phyloP scores from a whole-genome alignment of 2,113 vertebrate species.

The Hipposideros armiger region DNA sequence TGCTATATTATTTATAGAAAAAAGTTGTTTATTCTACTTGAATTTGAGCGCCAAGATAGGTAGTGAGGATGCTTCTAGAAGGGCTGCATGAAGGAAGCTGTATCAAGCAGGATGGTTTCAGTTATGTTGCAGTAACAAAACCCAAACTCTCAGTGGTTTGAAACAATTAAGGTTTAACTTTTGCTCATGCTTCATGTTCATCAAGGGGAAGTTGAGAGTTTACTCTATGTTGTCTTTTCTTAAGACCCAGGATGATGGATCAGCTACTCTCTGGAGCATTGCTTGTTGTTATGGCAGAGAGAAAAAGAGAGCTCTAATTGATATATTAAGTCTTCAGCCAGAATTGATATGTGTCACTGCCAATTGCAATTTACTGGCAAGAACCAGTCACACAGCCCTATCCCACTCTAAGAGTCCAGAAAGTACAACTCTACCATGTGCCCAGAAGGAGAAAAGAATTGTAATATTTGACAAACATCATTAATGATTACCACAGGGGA shows the following conservation, averaged over 20 bases:
- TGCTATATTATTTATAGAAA: constrained; percentile 12
- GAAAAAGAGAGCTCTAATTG: background rate
- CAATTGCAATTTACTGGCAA: background rate
- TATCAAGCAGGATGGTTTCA: background rate
- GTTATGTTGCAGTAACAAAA: background rate
- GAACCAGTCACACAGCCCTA: background rate
- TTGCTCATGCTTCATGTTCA: background rate
- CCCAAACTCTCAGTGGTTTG: too few species aligned
- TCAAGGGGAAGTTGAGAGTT: background rate
- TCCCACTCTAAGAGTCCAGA: background rate
- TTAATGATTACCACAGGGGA: background rate
- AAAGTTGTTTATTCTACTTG: background rate
- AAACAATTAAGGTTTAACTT: background rate
- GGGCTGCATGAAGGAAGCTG: background rate
- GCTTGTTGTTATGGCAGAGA: background rate
- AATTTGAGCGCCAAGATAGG: background rate
- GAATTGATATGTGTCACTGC: background rate
- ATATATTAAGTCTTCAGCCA: background rate
- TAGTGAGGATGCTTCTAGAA: background rate
- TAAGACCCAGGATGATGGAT: background rate
- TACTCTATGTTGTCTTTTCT: background rate
- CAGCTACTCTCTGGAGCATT: background rate
- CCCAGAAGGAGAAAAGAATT: background rate
- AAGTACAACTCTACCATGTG: background rate
- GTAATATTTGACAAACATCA: background rate